Conservation (phyloP, 2,888 invertebrate genomes). For the Lamellibrachia columna region DNA sequence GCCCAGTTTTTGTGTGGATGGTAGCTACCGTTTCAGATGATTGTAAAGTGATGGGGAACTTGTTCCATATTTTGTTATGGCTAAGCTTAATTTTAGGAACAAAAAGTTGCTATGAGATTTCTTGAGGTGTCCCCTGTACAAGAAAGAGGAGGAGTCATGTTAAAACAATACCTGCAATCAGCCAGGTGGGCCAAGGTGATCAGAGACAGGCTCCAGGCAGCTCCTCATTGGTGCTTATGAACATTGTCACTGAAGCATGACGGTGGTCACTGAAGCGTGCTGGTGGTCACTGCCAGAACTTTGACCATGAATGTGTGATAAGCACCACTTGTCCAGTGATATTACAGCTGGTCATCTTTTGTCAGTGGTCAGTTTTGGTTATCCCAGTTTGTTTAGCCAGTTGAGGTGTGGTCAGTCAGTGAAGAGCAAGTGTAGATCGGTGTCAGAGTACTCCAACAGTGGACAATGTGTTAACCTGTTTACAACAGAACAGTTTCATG, state of each 20-base stretch:
- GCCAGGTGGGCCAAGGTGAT: not conserved
- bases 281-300: not conserved
- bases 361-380: not conserved
- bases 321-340: not conserved
- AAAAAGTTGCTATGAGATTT: not conserved
- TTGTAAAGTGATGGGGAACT: no score
- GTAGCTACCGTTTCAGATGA: no score
- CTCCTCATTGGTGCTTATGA: not conserved
- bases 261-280: not conserved
- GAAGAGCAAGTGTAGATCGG: not conserved
- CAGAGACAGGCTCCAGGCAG: not conserved
- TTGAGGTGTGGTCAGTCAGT: not conserved
- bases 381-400: constrained; percentile 6
- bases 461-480: not conserved
- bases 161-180: constrained; percentile 12
- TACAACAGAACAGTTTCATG: not conserved
- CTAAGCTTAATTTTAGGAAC: not conserved
- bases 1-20: no score
- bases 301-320: not conserved
- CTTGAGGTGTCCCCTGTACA: not conserved
- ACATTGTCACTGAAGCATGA: not conserved
- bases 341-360: not conserved
- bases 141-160: not conserved
- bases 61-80: no score
- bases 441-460: not conserved